Percentiles rank a stretch among this genome's conserved stretches.
Evolutionary conservation across 1,140 invertebrate species (phyloP).

Genomic region (Watersipora subatra): DNA sequence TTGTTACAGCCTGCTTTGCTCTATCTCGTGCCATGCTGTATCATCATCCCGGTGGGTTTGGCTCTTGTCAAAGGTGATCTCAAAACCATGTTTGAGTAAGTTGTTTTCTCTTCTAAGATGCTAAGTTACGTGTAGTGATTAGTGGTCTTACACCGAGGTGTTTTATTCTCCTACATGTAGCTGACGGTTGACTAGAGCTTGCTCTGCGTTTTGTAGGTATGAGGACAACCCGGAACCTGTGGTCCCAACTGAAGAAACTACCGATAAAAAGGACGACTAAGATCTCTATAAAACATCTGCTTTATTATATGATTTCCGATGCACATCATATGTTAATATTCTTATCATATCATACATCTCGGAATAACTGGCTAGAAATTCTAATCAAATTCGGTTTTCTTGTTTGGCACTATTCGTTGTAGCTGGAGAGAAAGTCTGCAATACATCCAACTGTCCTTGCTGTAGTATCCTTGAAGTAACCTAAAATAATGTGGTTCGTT

Average conservation of each 20-base stretch:
- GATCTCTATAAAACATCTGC: background rate
- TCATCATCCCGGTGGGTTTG: constrained; percentile 69
- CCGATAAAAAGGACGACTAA: background rate
- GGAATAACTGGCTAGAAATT: background rate
- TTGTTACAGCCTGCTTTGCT: constrained; percentile 75
- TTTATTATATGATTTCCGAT: background rate
- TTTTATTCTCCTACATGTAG: background rate
- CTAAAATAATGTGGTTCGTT: too few relatives aligned
- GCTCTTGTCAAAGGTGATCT: constrained; percentile 82
- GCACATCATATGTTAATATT: background rate
- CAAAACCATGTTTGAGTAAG: constrained; percentile 76
- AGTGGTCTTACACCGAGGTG: background rate
- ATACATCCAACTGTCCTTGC: background rate
- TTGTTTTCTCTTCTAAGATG: constrained; percentile 23
- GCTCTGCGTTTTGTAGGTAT: background rate
- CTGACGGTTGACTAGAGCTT: background rate
- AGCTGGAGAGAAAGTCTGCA: background rate
- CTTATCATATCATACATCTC: background rate
- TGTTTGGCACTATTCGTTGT: background rate
- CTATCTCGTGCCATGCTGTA: constrained; percentile 90
- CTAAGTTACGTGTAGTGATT: background rate
- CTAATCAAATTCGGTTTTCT: background rate
- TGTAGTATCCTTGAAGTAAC: background rate
- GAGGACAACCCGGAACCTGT: background rate
- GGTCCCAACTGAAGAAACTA: background rate